Percentiles rank a stretch among this genome's conserved stretches.
Evolutionary conservation across 1,140 invertebrate genomes (phyloP).

Genomic region (Planococcus citri): DNA sequence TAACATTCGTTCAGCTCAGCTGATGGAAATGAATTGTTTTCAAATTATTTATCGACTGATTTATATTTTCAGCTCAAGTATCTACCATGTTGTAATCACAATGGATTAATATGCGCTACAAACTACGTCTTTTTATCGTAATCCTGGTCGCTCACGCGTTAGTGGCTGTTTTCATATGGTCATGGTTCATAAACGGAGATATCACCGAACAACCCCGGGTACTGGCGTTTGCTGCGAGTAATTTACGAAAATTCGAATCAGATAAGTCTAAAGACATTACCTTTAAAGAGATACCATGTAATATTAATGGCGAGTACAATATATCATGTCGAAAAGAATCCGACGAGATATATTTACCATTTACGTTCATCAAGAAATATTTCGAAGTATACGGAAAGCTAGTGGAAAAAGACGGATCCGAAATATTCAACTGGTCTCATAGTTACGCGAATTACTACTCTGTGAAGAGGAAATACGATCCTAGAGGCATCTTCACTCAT

Average conservation of each 20-base stretch:
- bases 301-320: slow-evolving; percentile 78
- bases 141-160: not conserved
- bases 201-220: not conserved
- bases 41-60: no score
- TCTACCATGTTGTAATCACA: not conserved
- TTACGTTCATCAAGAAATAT: slow-evolving; percentile 84
- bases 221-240: not conserved
- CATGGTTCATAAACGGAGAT: not conserved
- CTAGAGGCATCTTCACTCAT: slow-evolving; percentile 80
- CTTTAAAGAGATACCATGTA: slow-evolving; percentile 71
- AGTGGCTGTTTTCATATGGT: not conserved
- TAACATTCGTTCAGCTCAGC: no score
- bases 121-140: not conserved
- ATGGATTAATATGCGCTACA: slow-evolving; percentile 16
- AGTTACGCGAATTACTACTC: slow-evolving; percentile 85
- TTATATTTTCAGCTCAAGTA: not conserved
- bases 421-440: slow-evolving; percentile 86
- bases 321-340: slow-evolving; percentile 70
- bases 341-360: slow-evolving; percentile 80
- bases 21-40: no score
- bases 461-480: slow-evolving; percentile 75
- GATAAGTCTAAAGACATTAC: slow-evolving; percentile 25
- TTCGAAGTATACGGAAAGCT: slow-evolving; percentile 60
- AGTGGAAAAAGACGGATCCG: slow-evolving; percentile 49
- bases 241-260: not conserved